Percentiles rank a stretch among this genome's conserved stretches.
These are phyloP conservation scores for Apistogramma diplotaenia DNA, from an alignment of 2,113 vertebrate species.

Conservation along the genomic window DNA sequence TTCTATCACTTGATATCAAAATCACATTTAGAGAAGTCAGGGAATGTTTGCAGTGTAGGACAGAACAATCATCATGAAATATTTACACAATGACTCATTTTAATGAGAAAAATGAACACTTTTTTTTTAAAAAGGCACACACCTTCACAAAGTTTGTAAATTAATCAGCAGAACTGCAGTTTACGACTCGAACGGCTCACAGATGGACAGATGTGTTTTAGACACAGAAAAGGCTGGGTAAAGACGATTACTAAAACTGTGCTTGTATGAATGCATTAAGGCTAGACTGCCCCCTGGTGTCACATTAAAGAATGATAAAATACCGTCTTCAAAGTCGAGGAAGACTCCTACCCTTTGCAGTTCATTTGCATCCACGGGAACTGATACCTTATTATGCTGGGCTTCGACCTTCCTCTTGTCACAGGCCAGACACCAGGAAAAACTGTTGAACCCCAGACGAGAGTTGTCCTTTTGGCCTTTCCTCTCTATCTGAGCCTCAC, in stretches of 20 bases:
- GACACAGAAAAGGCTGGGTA: constrained; percentile 79
- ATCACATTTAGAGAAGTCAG: background rate
- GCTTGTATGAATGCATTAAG: constrained; percentile 72
- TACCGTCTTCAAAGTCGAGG: constrained; percentile 73
- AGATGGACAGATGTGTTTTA: constrained; percentile 71
- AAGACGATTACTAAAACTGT: constrained; percentile 67
- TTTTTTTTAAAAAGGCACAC: constrained; percentile 21
- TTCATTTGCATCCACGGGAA: constrained; percentile 38
- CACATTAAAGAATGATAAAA: constrained; percentile 77
- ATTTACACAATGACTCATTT: background rate
- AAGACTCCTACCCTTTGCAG: constrained; percentile 71
- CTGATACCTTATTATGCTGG: constrained; percentile 68
- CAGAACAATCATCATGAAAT: background rate
- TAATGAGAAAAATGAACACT: background rate
- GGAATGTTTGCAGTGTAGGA: background rate
- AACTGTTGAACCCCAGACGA: constrained; percentile 76
- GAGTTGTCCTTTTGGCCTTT: constrained; percentile 74
- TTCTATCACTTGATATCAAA: background rate
- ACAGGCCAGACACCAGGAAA: constrained; percentile 78
- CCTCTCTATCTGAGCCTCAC: constrained; percentile 74
- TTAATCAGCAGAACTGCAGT: background rate
- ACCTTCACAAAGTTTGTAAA: background rate
- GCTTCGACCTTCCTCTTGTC: constrained; percentile 74
- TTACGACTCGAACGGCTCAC: constrained; percentile 62
- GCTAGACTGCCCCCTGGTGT: constrained; percentile 67